These are phyloP conservation scores for Passer domesticus DNA, from an alignment of 2,113 vertebrate species.

Conservation along the genomic window DNA sequence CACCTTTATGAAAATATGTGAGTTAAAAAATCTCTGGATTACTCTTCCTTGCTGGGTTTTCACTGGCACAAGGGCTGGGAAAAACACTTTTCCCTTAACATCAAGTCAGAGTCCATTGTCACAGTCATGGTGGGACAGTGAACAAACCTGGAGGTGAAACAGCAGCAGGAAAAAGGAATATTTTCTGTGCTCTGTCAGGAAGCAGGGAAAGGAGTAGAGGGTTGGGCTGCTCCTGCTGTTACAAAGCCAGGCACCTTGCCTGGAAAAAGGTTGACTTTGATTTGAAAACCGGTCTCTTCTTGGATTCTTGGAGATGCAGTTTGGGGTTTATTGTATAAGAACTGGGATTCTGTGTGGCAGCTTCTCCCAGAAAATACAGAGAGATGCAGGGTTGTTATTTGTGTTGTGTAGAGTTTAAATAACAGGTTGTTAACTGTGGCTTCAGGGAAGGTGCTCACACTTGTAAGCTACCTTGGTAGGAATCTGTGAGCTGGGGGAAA, in stretches of 20 bases:
- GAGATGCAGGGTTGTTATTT: rapidly evolving
- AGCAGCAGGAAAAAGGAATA: not conserved
- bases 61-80: not conserved
- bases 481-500: not conserved
- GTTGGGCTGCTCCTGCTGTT: not conserved
- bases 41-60: not conserved
- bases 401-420: not conserved
- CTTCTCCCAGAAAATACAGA: not conserved
- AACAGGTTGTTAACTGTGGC: not conserved
- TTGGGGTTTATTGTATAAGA: not conserved
- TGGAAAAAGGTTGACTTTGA: not conserved
- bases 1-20: not conserved
- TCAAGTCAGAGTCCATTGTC: not conserved
- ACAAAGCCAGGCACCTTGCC: not conserved
- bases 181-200: not conserved
- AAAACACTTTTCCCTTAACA: not conserved
- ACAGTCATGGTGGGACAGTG: not conserved
- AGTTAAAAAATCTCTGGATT: not conserved
- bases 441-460: not conserved
- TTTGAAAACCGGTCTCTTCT: not conserved
- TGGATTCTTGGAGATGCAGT: not conserved
- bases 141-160: not conserved
- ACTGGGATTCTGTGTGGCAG: not conserved
- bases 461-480: not conserved
- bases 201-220: not conserved